Percentiles rank a stretch among this genome's conserved stretches.
Conservation (phyloP, 2,888 invertebrate genomes). For the Heterodera filipjevi region DNA sequence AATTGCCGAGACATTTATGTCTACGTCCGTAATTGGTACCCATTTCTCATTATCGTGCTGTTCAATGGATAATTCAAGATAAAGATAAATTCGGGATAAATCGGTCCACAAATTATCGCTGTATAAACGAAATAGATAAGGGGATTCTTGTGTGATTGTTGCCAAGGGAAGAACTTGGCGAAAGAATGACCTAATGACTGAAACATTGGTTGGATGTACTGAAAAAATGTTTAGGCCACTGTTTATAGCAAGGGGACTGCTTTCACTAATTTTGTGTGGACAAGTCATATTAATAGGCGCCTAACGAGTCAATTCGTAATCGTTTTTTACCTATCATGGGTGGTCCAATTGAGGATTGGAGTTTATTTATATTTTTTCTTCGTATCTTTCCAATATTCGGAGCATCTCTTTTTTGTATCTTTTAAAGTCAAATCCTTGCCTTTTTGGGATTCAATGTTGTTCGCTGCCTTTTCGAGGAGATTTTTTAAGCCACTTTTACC, state of each 20-base stretch:
- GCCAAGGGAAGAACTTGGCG: conserved; percentile 29
- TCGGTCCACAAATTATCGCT: conserved; percentile 32
- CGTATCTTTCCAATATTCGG: neutral
- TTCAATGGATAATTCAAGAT: conserved; percentile 23
- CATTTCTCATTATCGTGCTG: conserved; percentile 3
- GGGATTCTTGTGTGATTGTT: conserved; percentile 26
- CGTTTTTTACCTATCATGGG: neutral
- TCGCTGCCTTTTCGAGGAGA: conserved; percentile 13
- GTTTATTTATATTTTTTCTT: conserved; percentile 3
- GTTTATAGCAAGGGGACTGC: conserved; percentile 10
- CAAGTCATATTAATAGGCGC: neutral
- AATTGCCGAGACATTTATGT: neutral
- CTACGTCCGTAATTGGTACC: neutral
- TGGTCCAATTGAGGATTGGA: neutral
- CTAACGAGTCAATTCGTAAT: neutral
- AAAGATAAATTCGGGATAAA: conserved; percentile 20
- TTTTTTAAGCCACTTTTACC: neutral
- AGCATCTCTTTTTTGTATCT: neutral
- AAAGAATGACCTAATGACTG: neutral
- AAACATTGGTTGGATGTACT: conserved; percentile 31
- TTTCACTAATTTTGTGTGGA: conserved; percentile 2
- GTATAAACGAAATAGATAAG: conserved; percentile 19
- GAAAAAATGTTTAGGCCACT: conserved; percentile 25
- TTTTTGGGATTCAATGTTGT: neutral
- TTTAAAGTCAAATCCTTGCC: conserved; percentile 21